Base-by-base conservation (phyloP, 2,113 vertebrate species). In the Prinia subflava region DNA sequence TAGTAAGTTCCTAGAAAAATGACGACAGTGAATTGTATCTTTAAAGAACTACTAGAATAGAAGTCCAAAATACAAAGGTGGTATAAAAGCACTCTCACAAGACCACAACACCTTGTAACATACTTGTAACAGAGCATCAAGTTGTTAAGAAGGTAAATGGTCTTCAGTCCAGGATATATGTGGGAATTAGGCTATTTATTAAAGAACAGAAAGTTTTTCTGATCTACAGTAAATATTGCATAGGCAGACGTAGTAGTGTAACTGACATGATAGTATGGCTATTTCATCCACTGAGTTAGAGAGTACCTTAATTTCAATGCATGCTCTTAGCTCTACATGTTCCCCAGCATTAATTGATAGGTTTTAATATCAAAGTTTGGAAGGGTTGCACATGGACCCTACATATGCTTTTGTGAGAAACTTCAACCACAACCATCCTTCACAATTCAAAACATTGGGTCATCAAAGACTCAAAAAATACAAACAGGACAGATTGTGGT, bases 391-490 rank as follows among this genome's bases (percentile, higher is more conserved):
- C 46, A 70, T 62, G 70, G 49, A 83, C 15, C 25, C n/a, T 80
- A 85, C 31, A 73, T 28, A n/a, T 73, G 78, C 57, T 79, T 93
- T 76, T 79, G n/a, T 73, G 67, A 10, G 1, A 90, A 87, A 71
- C 52, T 85, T 79, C 20, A 41, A 76, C 53, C 70, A 76, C 62
- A 85, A 69, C n/a, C 25, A 37, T 28, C 33, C 25, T 69, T 73
- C 39, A 68, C 62, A 76, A 83, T 85, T 91, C 59, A 93, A 96
- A 94, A 83, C 63, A 84, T 35, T 88, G 46, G 67, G 67, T 46
- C 59, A 83, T 77, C 75, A 94, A 93, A 93, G 88, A 73, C 35
- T 92, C 49, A n/a, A 93, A 86, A 96, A 92, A 90, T 62, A 93
- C 6, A 69, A 88, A 78, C n/a, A 85, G 63, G 62, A 79, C 20